Conservation (phyloP, 2,888 invertebrate species). For the Watsonalla cultraria region DNA sequence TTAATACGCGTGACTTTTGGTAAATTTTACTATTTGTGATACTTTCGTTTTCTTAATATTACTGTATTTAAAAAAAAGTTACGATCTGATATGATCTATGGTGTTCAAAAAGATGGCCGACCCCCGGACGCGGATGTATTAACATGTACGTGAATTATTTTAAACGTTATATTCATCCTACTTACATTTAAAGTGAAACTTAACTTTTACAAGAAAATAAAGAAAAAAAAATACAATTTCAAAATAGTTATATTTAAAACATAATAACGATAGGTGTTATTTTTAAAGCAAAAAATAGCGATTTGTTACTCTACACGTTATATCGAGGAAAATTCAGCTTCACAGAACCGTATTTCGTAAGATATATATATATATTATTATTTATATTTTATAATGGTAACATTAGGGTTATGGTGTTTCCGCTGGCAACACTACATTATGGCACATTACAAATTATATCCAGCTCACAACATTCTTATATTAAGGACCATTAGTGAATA, state of each 20-base stretch:
- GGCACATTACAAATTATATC: slow-evolving; percentile 65
- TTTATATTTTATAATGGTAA: slow-evolving; percentile 62
- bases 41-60: neutral
- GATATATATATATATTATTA: slow-evolving; percentile 21
- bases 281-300: slow-evolving; percentile 65
- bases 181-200: slow-evolving; percentile 66
- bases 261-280: slow-evolving; percentile 54
- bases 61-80: neutral
- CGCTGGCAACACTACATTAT: slow-evolving; percentile 71
- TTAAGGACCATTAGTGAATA: slow-evolving; percentile 63
- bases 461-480: slow-evolving; percentile 62
- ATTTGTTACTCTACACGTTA: slow-evolving; percentile 61
- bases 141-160: slow-evolving; percentile 39
- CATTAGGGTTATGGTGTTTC: slow-evolving; percentile 68
- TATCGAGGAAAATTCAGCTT: slow-evolving; percentile 57
- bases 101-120: slow-evolving; percentile 21
- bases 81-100: neutral
- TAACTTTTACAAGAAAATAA: slow-evolving; percentile 35
- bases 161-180: slow-evolving; percentile 60
- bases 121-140: slow-evolving; percentile 31
- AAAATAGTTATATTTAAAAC: slow-evolving; percentile 60
- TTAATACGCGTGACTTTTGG: too few relatives aligned
- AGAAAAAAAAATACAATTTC: slow-evolving; percentile 51
- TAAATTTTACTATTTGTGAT: neutral
- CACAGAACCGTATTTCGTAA: slow-evolving; percentile 22